Evolutionary conservation across 2,113 vertebrate species (phyloP).

Genomic region (Pithys albifrons): DNA sequence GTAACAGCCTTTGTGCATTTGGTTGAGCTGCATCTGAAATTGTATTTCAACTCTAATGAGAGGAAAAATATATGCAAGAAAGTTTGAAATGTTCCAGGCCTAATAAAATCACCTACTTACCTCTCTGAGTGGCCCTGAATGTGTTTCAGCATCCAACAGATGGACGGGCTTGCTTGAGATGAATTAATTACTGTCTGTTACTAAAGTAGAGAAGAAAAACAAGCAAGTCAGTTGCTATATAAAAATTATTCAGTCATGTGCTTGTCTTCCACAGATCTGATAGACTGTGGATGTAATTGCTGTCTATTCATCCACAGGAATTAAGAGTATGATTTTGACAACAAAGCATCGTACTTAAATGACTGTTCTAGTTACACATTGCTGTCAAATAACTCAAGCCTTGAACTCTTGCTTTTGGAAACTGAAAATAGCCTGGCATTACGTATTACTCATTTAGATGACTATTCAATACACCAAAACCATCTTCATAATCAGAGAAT

Average conservation of each 20-base stretch:
- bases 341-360: constrained; percentile 10
- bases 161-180: constrained; percentile 42
- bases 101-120: constrained; percentile 56
- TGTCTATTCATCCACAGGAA: constrained; percentile 24
- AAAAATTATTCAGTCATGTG: constrained; percentile 47
- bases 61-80: background rate
- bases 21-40: background rate
- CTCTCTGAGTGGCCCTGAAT: constrained; percentile 28
- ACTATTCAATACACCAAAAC: background rate
- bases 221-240: constrained; percentile 31
- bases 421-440: background rate
- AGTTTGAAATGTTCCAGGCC: constrained; percentile 13
- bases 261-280: constrained; percentile 35
- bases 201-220: constrained; percentile 20
- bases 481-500: background rate
- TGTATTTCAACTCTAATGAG: background rate
- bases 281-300: constrained; percentile 28
- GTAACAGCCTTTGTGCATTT: background rate
- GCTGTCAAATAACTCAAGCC: constrained; percentile 23
- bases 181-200: constrained; percentile 63
- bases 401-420: background rate
- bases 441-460: background rate
- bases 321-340: constrained; percentile 38
- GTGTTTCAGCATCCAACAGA: constrained; percentile 43
- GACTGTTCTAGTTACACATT: background rate